These are phyloP conservation scores for Apocheima hispidaria DNA, from an alignment of 2,888 invertebrate genomes.

Conservation along the genomic window DNA sequence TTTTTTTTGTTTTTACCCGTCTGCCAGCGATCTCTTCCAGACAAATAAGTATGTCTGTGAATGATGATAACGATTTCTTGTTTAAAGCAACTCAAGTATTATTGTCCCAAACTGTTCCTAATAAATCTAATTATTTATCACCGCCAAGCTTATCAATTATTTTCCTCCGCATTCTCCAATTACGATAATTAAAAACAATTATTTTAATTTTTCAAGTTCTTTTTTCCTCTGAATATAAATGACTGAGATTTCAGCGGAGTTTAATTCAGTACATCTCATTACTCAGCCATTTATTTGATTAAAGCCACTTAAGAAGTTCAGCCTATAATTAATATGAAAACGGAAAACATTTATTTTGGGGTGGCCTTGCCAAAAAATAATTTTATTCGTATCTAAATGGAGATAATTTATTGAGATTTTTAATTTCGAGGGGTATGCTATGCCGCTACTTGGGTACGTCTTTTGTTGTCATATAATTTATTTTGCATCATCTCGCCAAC, in stretches of 20 bases:
- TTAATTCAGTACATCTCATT: conserved; percentile 36
- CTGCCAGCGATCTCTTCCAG: too few species aligned
- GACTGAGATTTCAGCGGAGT: conserved; percentile 19
- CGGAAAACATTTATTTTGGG: conserved; percentile 11
- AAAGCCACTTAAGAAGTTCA: conserved; percentile 38
- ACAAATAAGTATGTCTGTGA: too few species aligned
- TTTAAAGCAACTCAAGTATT: too few species aligned
- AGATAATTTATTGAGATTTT: background rate
- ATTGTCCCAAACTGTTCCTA: background rate
- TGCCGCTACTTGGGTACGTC: too few species aligned
- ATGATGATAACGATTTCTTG: too few species aligned
- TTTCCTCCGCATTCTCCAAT: conserved; percentile 2
- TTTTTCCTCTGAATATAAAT: conserved; percentile 22
- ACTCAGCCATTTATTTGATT: conserved; percentile 41
- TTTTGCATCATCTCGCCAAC: too few species aligned
- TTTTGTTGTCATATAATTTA: too few species aligned
- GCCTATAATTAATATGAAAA: conserved; percentile 29
- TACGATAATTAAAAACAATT: conserved; percentile 14
- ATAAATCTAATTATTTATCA: background rate
- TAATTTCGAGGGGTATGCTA: too few species aligned
- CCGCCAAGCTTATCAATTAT: conserved; percentile 6
- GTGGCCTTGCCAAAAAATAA: background rate
- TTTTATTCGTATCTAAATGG: conserved; percentile 2
- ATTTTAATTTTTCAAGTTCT: conserved; percentile 5
- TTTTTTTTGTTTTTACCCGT: too few species aligned